A percentile compares a stretch with the other conserved stretches of the same genome.
Evolutionary conservation across 2,888 invertebrate genomes (phyloP).

Genomic region (Tachina grossa): DNA sequence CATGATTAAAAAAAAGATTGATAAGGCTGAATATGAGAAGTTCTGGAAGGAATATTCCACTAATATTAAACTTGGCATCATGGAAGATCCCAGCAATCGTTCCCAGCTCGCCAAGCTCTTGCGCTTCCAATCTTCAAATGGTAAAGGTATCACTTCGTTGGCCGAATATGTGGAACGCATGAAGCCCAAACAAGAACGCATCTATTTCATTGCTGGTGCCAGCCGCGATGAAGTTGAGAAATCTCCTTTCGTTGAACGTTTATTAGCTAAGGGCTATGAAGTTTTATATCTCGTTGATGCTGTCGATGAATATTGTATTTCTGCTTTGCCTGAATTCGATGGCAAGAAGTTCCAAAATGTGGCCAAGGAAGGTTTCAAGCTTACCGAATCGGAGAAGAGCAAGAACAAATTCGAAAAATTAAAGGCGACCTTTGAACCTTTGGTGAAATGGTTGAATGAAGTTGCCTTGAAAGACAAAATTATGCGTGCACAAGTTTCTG

Average conservation of each 20-base stretch:
- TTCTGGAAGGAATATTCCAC: constrained; percentile 99
- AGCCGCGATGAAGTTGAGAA: constrained; percentile 92
- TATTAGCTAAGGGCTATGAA: constrained; percentile 96
- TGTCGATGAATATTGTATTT: constrained; percentile 98
- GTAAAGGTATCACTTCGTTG: constrained; percentile 88
- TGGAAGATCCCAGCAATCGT: constrained; percentile 98
- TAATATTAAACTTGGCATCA: constrained; percentile 97
- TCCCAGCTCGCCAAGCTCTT: constrained; percentile 97
- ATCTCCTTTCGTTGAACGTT: constrained; percentile 97
- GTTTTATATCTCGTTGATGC: constrained; percentile 97
- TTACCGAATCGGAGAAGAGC: constrained; percentile 88
- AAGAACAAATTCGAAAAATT: constrained; percentile 91
- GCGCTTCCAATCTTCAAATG: constrained; percentile 92
- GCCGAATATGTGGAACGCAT: constrained; percentile 96
- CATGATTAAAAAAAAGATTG: constrained; percentile 99
- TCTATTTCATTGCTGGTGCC: constrained; percentile 98
- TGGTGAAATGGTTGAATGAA: constrained; percentile 94
- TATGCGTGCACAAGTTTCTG: constrained; percentile 92
- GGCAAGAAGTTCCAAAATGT: constrained; percentile 99
- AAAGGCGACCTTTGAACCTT: constrained; percentile 92
- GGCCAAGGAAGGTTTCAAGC: constrained; percentile 97
- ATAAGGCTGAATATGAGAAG: constrained; percentile 92
- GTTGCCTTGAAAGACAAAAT: constrained; percentile 90
- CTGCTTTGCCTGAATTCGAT: constrained; percentile 98
- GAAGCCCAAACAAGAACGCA: constrained; percentile 96